A percentile compares a stretch with the other conserved stretches of the same genome.
These are phyloP conservation scores for Fistularia tabacaria DNA, from an alignment of 2,797 vertebrate genomes.

Conservation along the genomic window DNA sequence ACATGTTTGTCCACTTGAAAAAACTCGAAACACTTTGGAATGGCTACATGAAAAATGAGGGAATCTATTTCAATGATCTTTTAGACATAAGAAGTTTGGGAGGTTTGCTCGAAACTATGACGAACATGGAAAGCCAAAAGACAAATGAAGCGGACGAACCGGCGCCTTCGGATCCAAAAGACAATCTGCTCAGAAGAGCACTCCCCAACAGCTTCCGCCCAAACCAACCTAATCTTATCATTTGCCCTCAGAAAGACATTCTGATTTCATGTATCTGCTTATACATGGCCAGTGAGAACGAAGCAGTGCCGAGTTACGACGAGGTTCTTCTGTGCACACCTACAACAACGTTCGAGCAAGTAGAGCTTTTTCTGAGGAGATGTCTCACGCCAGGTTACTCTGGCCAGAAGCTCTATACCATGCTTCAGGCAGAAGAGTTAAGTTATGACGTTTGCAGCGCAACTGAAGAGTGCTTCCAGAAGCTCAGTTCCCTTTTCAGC, in stretches of 20 bases:
- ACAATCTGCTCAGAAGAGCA: conserved; percentile 42
- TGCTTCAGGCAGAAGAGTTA: conserved; percentile 86
- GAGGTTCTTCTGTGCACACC: conserved; percentile 91
- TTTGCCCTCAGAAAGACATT: conserved; percentile 82
- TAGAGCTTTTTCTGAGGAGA: conserved; percentile 86
- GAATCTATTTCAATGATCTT: conserved; percentile 72
- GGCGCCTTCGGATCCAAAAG: conserved; percentile 13
- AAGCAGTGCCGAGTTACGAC: conserved; percentile 85
- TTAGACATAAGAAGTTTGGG: conserved; percentile 84
- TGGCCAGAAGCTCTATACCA: conserved; percentile 80
- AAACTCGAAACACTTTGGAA: conserved; percentile 79
- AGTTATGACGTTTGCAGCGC: conserved; percentile 86
- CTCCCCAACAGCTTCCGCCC: conserved; percentile 74
- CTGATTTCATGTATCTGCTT: conserved; percentile 82
- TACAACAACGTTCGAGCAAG: conserved; percentile 82
- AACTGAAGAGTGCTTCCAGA: conserved; percentile 82
- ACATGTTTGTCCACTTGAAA: conserved; percentile 19
- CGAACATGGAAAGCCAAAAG: conserved; percentile 39
- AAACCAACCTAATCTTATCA: conserved; percentile 86
- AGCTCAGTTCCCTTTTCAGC: conserved; percentile 64
- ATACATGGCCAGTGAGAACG: conserved; percentile 80
- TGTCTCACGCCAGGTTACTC: conserved; percentile 75
- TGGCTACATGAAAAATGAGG: conserved; percentile 77
- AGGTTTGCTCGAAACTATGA: conserved; percentile 73
- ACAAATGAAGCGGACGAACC: conserved; percentile 35